Conservation (phyloP, 1,140 invertebrate species). For the Neodiprion lecontei region DNA sequence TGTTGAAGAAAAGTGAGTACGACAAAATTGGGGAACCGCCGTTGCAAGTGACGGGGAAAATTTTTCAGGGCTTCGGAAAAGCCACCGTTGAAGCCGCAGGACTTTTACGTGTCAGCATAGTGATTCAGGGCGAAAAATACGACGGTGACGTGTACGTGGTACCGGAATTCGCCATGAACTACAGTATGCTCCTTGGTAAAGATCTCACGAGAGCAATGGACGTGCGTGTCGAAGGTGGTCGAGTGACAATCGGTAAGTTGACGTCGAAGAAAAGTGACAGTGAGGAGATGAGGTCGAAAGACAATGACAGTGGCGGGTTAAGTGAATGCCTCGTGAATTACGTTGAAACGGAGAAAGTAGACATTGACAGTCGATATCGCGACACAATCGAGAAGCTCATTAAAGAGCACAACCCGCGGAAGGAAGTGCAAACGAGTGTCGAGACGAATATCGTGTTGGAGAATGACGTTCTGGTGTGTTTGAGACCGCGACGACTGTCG, state of each 20-base stretch:
- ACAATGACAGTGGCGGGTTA: background rate
- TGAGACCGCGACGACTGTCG: slow-evolving; percentile 28
- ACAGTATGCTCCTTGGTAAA: background rate
- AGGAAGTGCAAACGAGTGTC: slow-evolving; percentile 1
- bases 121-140: slow-evolving; percentile 1
- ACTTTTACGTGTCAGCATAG: background rate
- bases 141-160: slow-evolving; percentile 10
- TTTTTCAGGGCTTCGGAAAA: background rate
- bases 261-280: background rate
- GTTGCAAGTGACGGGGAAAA: background rate
- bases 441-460: slow-evolving; percentile 12
- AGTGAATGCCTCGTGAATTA: background rate
- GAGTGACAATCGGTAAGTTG: slow-evolving; percentile 4
- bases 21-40: background rate
- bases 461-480: slow-evolving; percentile 18
- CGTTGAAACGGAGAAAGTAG: background rate
- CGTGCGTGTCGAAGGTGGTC: background rate
- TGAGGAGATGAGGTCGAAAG: background rate
- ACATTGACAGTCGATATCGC: background rate
- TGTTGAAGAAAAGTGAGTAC: slow-evolving; percentile 1
- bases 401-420: slow-evolving; percentile 19
- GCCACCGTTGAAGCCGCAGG: background rate
- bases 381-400: slow-evolving; percentile 5
- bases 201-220: background rate
- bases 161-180: slow-evolving; percentile 19